These are phyloP conservation scores for Bergia puertoricense DNA, from an alignment of 92 coral and sea anemone species.

Conservation along the genomic window DNA sequence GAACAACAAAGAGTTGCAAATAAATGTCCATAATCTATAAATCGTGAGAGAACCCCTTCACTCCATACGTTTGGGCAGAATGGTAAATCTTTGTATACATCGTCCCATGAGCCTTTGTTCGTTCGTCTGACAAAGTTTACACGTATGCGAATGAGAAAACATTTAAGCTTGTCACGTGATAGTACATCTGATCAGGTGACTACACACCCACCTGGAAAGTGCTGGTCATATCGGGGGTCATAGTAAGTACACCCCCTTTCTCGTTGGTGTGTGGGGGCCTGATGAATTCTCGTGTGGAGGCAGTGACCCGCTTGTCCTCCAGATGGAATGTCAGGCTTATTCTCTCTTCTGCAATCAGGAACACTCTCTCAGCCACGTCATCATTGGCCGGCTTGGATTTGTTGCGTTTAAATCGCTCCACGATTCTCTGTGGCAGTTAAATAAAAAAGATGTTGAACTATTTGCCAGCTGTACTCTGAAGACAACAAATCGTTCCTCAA, in stretches of 20 bases:
- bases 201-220: conserved; percentile 87
- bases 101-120: too few species aligned
- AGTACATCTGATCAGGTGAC: not conserved
- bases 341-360: conserved; percentile 88
- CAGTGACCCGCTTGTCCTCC: conserved; percentile 94
- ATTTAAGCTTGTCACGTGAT: not conserved
- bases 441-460: not conserved
- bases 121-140: too few species aligned
- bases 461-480: not conserved
- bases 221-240: conserved; percentile 99
- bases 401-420: conserved; percentile 93
- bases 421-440: conserved; percentile 73
- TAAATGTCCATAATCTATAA: not conserved
- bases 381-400: conserved; percentile 85
- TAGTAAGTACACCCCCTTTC: conserved; percentile 86
- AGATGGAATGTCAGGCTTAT: conserved; percentile 92
- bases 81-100: too few species aligned
- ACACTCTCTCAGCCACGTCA: conserved; percentile 93
- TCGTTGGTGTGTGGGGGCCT: conserved; percentile 92
- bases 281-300: conserved; percentile 95
- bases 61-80: too few species aligned
- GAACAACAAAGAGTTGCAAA: not conserved
- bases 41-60: too few species aligned
- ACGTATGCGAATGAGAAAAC: too few species aligned
- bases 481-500: too few species aligned